A percentile compares a stretch with the other conserved stretches of the same genome.
phyloP scores from a whole-genome alignment of 1,140 invertebrate species.

The Drosophila paulistorum region DNA sequence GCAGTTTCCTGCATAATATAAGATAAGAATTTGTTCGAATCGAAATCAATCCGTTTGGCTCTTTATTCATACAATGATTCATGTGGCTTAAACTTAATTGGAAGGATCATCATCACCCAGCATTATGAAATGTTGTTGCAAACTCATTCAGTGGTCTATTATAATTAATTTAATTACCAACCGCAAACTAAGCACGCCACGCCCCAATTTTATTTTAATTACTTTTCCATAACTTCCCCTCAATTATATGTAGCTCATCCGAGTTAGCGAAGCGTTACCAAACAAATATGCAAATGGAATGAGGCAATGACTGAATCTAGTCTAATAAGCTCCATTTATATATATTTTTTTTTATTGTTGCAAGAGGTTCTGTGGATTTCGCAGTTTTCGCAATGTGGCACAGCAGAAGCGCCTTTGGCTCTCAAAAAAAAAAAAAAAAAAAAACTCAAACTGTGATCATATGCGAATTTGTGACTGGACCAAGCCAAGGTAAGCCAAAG shows the following conservation, averaged over 20 bases:
- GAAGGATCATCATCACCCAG: constrained; percentile 17
- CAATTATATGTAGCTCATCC: constrained; percentile 41
- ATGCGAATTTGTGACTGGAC: constrained; percentile 37
- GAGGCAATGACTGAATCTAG: constrained; percentile 36
- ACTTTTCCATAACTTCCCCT: constrained; percentile 53
- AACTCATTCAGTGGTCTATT: constrained; percentile 22
- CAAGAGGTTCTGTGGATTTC: constrained; percentile 54
- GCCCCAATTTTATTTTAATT: constrained; percentile 74
- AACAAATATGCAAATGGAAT: constrained; percentile 39
- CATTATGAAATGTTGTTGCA: constrained; percentile 54
- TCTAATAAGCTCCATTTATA: constrained; percentile 76
- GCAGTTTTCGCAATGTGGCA: constrained; percentile 66
- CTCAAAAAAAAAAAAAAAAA: not conserved
- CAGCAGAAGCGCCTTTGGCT: constrained; percentile 68
- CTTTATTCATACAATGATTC: too few species aligned
- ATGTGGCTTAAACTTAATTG: not conserved
- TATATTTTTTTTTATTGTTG: constrained; percentile 63
- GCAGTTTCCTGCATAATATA: too few species aligned
- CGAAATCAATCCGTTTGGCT: too few species aligned
- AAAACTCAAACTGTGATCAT: constrained; percentile 48
- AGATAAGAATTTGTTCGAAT: not conserved
- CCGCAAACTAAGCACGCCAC: constrained; percentile 64
- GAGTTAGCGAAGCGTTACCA: constrained; percentile 51
- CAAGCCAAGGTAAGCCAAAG: constrained; percentile 39
- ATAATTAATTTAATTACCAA: constrained; percentile 74